A percentile compares a stretch with the other conserved stretches of the same genome.
phyloP scores from a whole-genome alignment of 1,140 invertebrate species.

The Fopius arisanus region DNA sequence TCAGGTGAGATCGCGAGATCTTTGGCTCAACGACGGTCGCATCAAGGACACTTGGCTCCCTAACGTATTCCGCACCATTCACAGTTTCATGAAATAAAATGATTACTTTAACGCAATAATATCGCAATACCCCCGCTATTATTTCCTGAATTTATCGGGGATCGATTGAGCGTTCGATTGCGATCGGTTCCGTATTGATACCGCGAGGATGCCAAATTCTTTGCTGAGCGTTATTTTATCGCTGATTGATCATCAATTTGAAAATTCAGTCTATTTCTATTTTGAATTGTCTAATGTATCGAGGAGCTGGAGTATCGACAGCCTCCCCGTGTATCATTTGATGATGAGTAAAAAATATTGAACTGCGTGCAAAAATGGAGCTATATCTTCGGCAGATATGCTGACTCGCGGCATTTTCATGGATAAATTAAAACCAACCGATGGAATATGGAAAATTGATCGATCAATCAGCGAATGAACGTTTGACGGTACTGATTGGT shows the following conservation, averaged over 20 bases:
- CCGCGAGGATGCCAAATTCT: too few relatives aligned
- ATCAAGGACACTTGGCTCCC: constrained; percentile 67
- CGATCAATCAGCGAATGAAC: not conserved
- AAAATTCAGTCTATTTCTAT: not conserved
- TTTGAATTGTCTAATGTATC: not conserved
- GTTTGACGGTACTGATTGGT: not conserved
- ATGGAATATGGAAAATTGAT: constrained; percentile 1
- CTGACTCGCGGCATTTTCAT: not conserved
- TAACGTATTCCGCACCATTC: constrained; percentile 62
- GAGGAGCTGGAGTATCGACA: constrained; percentile 57
- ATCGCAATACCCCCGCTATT: constrained; percentile 43
- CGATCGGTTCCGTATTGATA: not conserved
- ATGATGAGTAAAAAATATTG: not conserved
- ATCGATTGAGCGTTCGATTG: not conserved
- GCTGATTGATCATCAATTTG: not conserved
- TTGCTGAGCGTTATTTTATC: not conserved
- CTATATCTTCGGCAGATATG: not conserved
- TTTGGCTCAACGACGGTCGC: constrained; percentile 66
- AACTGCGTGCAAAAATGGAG: not conserved
- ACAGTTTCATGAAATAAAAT: constrained; percentile 34
- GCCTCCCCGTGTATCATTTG: constrained; percentile 38
- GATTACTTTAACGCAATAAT: constrained; percentile 48
- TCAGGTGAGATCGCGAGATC: constrained; percentile 64
- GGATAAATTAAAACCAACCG: not conserved
- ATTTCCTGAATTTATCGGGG: constrained; percentile 32